phyloP scores from a whole-genome alignment of 1,140 invertebrate species.

The Trachymyrmex septentrionalis region DNA sequence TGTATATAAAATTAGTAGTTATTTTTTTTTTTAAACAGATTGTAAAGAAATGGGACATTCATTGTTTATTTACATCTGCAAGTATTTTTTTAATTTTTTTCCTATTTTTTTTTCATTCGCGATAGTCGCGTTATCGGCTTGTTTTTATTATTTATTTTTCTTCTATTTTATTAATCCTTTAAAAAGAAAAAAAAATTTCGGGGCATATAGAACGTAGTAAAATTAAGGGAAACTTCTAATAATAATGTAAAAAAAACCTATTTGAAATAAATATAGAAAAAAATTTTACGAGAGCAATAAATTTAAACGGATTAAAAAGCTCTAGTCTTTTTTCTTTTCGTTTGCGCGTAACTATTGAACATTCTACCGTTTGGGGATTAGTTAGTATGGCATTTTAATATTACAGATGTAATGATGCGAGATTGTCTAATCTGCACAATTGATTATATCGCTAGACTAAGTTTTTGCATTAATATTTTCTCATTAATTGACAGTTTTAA shows the following conservation, averaged over 20 bases:
- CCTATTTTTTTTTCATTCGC: slow-evolving; percentile 8
- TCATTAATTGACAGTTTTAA: background rate
- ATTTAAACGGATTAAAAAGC: background rate
- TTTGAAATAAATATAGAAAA: background rate
- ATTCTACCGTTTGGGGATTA: background rate
- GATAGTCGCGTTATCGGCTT: slow-evolving; percentile 13
- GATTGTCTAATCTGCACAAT: background rate
- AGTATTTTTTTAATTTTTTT: slow-evolving; percentile 20
- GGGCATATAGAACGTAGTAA: background rate
- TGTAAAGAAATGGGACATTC: background rate
- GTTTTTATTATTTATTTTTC: slow-evolving; percentile 32
- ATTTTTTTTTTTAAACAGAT: background rate
- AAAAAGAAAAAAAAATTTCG: slow-evolving; percentile 3
- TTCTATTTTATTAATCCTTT: slow-evolving; percentile 28
- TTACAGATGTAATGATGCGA: background rate
- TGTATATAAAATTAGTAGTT: background rate
- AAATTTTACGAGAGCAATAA: slow-evolving; percentile 3
- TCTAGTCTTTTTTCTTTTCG: background rate
- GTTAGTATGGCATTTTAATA: slow-evolving; percentile 12
- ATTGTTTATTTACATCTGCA: slow-evolving; percentile 6
- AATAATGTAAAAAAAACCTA: too few species aligned
- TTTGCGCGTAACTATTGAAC: background rate
- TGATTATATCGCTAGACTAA: background rate
- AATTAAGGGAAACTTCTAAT: background rate
- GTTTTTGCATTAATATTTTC: background rate